phyloP scores from a whole-genome alignment of 2,888 invertebrate genomes.

The Drymonia ruficornis region DNA sequence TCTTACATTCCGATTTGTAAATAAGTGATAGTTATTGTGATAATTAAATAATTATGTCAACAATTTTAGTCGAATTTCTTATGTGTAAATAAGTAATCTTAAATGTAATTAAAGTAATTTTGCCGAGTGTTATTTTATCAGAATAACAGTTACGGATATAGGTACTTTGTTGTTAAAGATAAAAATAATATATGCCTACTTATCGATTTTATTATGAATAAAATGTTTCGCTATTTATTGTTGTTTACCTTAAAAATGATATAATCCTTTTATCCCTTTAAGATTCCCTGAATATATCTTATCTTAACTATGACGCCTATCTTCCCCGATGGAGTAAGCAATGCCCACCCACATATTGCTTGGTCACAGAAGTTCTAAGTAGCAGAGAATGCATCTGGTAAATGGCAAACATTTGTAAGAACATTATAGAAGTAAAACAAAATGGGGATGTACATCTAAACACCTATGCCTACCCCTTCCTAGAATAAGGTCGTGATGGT shows the following conservation, averaged over 20 bases:
- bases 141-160: neutral
- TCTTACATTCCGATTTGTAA: neutral
- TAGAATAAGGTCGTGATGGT: too few relatives aligned
- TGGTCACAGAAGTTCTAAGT: too few relatives aligned
- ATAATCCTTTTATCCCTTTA: too few relatives aligned
- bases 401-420: too few relatives aligned
- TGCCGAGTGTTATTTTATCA: neutral
- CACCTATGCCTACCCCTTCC: too few relatives aligned
- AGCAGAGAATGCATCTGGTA: too few relatives aligned
- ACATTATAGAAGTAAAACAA: too few relatives aligned
- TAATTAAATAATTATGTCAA: neutral
- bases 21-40: constrained; percentile 11
- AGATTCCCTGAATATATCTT: too few relatives aligned
- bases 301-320: too few relatives aligned
- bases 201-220: neutral
- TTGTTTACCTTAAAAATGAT: neutral
- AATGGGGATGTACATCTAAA: neutral
- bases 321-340: too few relatives aligned
- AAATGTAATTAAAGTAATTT: neutral
- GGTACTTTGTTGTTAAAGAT: neutral
- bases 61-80: neutral
- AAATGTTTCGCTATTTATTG: neutral
- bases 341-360: too few relatives aligned
- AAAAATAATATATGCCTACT: neutral
- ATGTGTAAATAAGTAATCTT: neutral